A percentile compares a stretch with the other conserved stretches of the same genome.
phyloP scores from a whole-genome alignment of 2,888 invertebrate species.

The Athalia circularis region DNA sequence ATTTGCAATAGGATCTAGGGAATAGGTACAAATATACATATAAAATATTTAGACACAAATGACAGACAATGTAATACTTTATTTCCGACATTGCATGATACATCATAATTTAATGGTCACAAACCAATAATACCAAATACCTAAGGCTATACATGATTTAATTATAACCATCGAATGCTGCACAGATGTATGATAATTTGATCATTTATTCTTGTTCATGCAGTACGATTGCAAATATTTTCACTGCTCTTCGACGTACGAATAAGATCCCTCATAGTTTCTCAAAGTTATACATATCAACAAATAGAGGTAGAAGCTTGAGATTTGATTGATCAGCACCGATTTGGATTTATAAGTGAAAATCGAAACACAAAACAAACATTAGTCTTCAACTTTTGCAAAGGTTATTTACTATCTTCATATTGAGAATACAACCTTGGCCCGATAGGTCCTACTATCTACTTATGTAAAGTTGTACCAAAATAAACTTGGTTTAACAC shows the following conservation, averaged over 20 bases:
- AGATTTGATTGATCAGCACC: constrained; percentile 16
- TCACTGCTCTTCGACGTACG: constrained; percentile 25
- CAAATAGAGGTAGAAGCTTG: constrained; percentile 8
- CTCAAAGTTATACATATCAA: not conserved
- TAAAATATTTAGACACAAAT: constrained; percentile 50
- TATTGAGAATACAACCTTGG: constrained; percentile 1
- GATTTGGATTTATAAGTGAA: not conserved
- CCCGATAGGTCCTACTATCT: not conserved
- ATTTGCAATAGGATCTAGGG: constrained; percentile 40
- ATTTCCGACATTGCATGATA: constrained; percentile 61
- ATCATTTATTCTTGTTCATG: constrained; percentile 31
- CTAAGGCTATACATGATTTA: constrained; percentile 20
- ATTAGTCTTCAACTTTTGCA: not conserved
- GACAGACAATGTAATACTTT: constrained; percentile 62
- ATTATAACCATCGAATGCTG: constrained; percentile 3
- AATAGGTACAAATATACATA: constrained; percentile 8
- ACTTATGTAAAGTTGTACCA: not conserved
- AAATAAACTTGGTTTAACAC: constrained; percentile 8
- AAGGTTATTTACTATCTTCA: not conserved
- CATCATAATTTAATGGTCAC: constrained; percentile 55
- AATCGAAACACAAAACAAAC: constrained; percentile 12
- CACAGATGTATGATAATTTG: constrained; percentile 6
- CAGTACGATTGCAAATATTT: constrained; percentile 42
- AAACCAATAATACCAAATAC: constrained; percentile 38
- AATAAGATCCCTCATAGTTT: not conserved